Base-by-base conservation (phyloP, 2,797 vertebrate species). In the Enteromius unitaeniatus region DNA sequence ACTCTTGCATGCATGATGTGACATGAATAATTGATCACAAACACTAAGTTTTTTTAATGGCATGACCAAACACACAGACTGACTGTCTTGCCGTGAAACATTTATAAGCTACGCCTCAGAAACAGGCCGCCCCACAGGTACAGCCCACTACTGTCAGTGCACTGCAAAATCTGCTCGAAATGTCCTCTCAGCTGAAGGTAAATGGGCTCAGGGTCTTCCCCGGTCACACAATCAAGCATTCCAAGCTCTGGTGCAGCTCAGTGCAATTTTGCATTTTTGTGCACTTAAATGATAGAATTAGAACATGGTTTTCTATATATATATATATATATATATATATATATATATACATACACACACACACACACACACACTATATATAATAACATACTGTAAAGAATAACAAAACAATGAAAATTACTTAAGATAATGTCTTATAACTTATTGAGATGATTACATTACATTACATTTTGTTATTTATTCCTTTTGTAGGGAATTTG, bases 11-110 rank as follows among this genome's bases (percentile, higher is more conserved):
- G 74, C 73, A 74, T 65, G 21, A 79, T 81, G 65, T 69, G 76
- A 34, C 67, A 28, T 88, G 58, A 88, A 88, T 90, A 86, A 86
- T 88, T 51, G 28, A 88, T 85, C 55, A 75, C 72, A 60, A 60
- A 85, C 73, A 81, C 37, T 67, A 86, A 78, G 76, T 80, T 58
- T 84, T 67, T 79, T 82, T 84, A 87, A 87, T 86, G 79, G 65
- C 58, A n/a, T 78, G 68, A 81, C 65, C 67, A 45, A 67, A 58
- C 67, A 67, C 78, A 40, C 28, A 45, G 76, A 79, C 64, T 67
- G 82, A 67, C 68, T 83, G 86, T 69, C 79, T 74, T 58, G 45
- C 8, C 26, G 77, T 90, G 53, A 88, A 90, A 86, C 85, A 86
- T 88, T 90, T 64, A 88, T 90, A 81, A 87, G 85, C 77, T 19